A percentile compares a stretch with the other conserved stretches of the same genome.
Conservation (phyloP, 2,113 vertebrate genomes). For the Geothlypis trichas region DNA sequence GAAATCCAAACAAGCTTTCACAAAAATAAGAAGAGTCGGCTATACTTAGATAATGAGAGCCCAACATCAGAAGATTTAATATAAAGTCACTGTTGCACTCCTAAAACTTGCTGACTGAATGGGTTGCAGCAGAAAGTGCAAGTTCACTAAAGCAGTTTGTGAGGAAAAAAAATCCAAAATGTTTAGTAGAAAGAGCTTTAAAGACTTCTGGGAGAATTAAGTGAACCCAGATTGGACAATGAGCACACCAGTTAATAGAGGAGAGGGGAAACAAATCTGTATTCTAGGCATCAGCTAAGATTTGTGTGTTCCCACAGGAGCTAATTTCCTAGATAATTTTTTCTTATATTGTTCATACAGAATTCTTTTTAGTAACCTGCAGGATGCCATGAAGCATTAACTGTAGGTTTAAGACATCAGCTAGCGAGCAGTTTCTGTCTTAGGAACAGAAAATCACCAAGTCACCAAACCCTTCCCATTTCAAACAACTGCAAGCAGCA, state of each 20-base stretch:
- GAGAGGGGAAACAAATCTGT: neutral
- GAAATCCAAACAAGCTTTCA: conserved; percentile 61
- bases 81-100: neutral
- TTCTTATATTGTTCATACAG: neutral
- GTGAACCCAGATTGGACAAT: neutral
- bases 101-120: neutral
- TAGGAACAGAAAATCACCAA: neutral
- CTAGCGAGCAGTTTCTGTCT: neutral
- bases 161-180: neutral
- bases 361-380: neutral
- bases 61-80: conserved; percentile 28
- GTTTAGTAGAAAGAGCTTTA: neutral
- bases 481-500: neutral
- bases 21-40: neutral
- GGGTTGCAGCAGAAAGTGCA: neutral
- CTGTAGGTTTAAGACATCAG: neutral
- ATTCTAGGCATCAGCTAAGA: neutral
- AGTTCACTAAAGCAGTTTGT: conserved; percentile 6
- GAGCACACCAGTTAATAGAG: neutral
- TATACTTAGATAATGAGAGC: conserved; percentile 23
- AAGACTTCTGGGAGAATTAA: neutral
- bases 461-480: neutral
- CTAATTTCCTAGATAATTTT: neutral
- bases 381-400: neutral
- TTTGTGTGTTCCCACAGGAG: neutral